A percentile compares a stretch with the other conserved stretches of the same genome.
These are phyloP conservation scores for Polymixis flavicincta DNA, from an alignment of 2,888 invertebrate genomes.

Conservation along the genomic window DNA sequence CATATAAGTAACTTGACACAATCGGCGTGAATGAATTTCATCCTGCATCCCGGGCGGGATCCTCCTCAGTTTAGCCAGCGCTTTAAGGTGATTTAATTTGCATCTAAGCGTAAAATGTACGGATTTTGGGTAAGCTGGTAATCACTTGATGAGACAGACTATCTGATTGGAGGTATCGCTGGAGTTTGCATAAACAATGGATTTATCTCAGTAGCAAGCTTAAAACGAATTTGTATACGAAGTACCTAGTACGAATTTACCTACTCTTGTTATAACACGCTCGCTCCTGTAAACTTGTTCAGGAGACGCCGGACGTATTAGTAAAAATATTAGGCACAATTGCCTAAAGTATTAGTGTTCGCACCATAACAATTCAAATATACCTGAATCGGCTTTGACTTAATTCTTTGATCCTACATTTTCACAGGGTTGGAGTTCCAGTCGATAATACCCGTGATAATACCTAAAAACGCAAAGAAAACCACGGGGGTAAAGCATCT, in stretches of 20 bases:
- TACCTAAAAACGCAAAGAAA: background rate
- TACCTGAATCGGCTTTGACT: background rate
- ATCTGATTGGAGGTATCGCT: constrained; percentile 46
- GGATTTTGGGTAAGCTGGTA: constrained; percentile 62
- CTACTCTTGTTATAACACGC: background rate
- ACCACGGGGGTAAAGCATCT: background rate
- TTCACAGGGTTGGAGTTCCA: background rate
- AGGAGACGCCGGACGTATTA: background rate
- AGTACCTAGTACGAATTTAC: background rate
- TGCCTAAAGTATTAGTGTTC: background rate
- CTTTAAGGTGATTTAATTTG: constrained; percentile 44
- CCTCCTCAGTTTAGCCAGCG: background rate
- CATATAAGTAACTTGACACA: background rate
- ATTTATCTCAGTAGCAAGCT: constrained; percentile 20
- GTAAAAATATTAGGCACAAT: constrained; percentile 3
- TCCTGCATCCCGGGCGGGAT: background rate
- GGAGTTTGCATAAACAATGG: constrained; percentile 53
- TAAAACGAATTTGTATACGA: constrained; percentile 7
- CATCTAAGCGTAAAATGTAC: constrained; percentile 64
- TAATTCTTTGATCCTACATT: background rate
- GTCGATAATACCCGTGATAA: background rate
- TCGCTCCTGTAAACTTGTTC: background rate
- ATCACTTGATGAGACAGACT: constrained; percentile 48
- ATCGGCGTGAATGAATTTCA: background rate
- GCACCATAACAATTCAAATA: background rate